Conservation (phyloP, 2,113 vertebrate species). For the Marcusenius ussheri region DNA sequence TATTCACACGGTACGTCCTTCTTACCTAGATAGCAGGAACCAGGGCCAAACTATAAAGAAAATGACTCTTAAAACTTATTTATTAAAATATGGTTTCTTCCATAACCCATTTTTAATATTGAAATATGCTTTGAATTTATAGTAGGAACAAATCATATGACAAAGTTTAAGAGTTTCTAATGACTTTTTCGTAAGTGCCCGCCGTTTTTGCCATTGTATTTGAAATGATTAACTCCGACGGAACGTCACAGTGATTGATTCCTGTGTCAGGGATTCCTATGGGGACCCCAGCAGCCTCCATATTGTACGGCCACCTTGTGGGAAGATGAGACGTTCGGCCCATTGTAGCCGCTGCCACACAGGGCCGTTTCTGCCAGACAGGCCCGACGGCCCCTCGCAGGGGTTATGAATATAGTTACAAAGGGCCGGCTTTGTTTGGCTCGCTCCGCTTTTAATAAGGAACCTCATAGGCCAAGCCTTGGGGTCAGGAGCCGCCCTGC, state of each 20-base stretch:
- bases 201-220: background rate
- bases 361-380: conserved; percentile 16
- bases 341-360: background rate
- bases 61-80: background rate
- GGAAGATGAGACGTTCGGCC: background rate
- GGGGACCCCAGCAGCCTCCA: background rate
- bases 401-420: conserved; percentile 83
- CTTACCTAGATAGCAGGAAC: background rate
- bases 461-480: conserved; percentile 69
- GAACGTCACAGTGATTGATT: background rate
- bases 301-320: background rate
- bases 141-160: background rate
- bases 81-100: background rate
- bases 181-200: background rate
- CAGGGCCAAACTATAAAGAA: background rate
- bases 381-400: conserved; percentile 39
- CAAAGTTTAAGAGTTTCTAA: background rate
- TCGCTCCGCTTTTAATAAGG: conserved; percentile 79
- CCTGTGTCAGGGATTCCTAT: background rate
- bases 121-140: background rate
- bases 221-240: background rate
- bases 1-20: background rate
- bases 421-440: conserved; percentile 71
- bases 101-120: background rate
- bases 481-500: conserved; percentile 71